Evolutionary conservation across 2,888 invertebrate species (phyloP).

Genomic region (Unio delphinus): DNA sequence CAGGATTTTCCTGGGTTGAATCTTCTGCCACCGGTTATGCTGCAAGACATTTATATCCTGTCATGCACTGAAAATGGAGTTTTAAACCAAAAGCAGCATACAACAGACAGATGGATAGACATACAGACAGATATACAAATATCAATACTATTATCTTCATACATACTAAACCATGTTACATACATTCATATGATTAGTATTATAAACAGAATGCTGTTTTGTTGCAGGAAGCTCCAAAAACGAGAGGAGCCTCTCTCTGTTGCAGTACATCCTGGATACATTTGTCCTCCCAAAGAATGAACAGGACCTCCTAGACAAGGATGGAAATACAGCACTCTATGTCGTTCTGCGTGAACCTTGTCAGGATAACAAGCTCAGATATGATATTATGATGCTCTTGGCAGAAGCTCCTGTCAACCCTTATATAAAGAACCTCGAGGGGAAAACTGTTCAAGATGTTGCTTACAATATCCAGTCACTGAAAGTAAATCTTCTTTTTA

Average conservation of each 20-base stretch:
- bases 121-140: too few species aligned
- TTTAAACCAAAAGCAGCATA: too few species aligned
- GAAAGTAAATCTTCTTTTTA: too few species aligned
- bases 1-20: too few species aligned
- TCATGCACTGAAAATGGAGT: too few species aligned
- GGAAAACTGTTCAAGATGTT: slow-evolving; percentile 13
- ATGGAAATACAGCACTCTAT: slow-evolving; percentile 50
- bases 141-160: too few species aligned
- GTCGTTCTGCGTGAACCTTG: slow-evolving; percentile 13
- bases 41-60: too few species aligned
- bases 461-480: too few species aligned
- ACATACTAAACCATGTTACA: too few species aligned
- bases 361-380: not conserved
- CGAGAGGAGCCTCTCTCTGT: slow-evolving; percentile 1
- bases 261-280: slow-evolving; percentile 30
- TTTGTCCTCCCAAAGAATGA: slow-evolving; percentile 16
- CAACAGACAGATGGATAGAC: too few species aligned
- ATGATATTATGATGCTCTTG: slow-evolving; percentile 28
- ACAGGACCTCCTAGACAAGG: slow-evolving; percentile 32
- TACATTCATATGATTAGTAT: too few species aligned
- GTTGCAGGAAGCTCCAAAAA: not conserved
- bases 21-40: too few species aligned
- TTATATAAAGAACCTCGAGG: slow-evolving; percentile 24
- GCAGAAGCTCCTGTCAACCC: slow-evolving; percentile 34
- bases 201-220: not conserved